Evolutionary conservation across 1,140 invertebrate species (phyloP), one percentile per base, ranked within the genome.

Genomic region (Diuraphis noxia): DNA sequence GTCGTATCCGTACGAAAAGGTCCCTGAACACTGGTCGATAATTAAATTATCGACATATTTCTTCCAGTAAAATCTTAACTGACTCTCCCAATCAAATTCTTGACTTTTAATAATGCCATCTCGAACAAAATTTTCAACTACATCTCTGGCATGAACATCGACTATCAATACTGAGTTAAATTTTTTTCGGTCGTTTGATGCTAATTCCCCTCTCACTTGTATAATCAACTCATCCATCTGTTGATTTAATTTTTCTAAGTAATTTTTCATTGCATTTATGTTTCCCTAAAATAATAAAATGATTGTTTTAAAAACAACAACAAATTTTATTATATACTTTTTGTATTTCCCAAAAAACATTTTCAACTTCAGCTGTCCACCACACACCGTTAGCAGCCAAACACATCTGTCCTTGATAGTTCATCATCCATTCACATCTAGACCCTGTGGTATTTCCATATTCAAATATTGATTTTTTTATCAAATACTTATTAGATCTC

Each of bases 341-440:
- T 30, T 95, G 94, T 41, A 97, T 96, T 93, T 97, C 96, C 1
- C 94, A 93, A 93, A 98, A 98, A 0, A 97, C 96, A 93, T 98
- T 96, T 93, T 99, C 98, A 3, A 98, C 97, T 94, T 98, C 97
- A 38, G 96, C 97, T 0, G 98, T 98, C 97, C 97, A 98, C 98
- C 98, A 98, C 21, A 98, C 96, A 93, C 97, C 96, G 94, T 98
- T 98, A 0, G 96, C 96, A 0, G 96, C 96, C 4, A 98, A 94
- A 92, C 97, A 96, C 43, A 98, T 95, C 97, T 98, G 98, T 79
- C 97, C 98, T 94, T 97, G 96, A 94, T 96, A 98, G 92, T 97
- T 96, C 93, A 97, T 93, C 95, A 98, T 97, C 98, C 98, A 98
- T 87, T 97, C 95, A 13, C 96, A 96, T 93, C 97, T 95, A 2